Percentiles rank a stretch among this genome's conserved stretches.
Evolutionary conservation across 1,140 invertebrate genomes (phyloP).

Genomic region (Drosophila santomea): DNA sequence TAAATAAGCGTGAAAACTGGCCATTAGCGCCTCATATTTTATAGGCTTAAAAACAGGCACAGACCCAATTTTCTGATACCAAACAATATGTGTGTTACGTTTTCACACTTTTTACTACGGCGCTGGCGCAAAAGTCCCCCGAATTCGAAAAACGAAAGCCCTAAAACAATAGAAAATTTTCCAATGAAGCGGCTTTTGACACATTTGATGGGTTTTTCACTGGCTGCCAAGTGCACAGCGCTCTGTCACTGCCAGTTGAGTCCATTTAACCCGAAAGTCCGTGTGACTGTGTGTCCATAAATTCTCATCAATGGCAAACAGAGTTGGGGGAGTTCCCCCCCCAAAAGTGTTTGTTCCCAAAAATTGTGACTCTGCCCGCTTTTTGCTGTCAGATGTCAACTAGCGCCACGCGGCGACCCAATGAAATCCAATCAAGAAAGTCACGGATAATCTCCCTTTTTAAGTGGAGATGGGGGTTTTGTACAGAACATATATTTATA

Average conservation of each 20-base stretch:
- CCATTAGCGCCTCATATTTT: constrained; percentile 72
- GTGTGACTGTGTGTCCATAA: constrained; percentile 60
- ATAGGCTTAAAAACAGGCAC: constrained; percentile 46
- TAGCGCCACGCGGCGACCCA: constrained; percentile 75
- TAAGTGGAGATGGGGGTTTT: background rate
- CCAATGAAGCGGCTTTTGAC: constrained; percentile 68
- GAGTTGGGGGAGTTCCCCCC: constrained; percentile 30
- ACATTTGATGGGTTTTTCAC: constrained; percentile 60
- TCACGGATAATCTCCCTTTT: constrained; percentile 59
- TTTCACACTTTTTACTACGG: constrained; percentile 58
- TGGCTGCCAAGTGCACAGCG: constrained; percentile 19
- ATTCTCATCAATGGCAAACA: constrained; percentile 65
- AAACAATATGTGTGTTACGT: constrained; percentile 50
- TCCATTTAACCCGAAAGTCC: constrained; percentile 54
- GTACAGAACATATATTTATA: constrained; percentile 19
- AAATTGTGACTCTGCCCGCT: constrained; percentile 36
- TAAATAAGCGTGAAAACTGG: constrained; percentile 70
- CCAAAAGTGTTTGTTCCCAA: background rate
- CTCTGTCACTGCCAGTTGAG: constrained; percentile 41
- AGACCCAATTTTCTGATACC: constrained; percentile 26
- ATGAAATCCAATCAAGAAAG: constrained; percentile 72
- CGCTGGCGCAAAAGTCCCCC: constrained; percentile 50
- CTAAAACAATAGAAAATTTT: constrained; percentile 50
- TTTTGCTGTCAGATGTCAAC: constrained; percentile 74
- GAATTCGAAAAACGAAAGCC: constrained; percentile 24